Evolutionary conservation across 2,888 invertebrate species (phyloP).

Genomic region (Drosophila maculinotata): DNA sequence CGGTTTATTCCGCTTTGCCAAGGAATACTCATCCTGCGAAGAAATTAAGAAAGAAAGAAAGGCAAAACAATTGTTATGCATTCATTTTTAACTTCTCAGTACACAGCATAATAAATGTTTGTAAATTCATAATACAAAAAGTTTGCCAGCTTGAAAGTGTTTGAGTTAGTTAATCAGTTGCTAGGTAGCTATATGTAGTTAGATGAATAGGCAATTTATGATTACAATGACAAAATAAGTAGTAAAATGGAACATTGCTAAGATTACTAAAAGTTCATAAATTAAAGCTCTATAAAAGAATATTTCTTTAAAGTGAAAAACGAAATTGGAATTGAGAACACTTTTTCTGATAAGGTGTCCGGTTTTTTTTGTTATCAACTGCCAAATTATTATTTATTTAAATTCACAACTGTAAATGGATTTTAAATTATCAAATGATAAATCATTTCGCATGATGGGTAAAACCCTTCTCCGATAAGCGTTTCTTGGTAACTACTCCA

Average conservation of each 20-base stretch:
- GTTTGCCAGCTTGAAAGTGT: slow-evolving; percentile 39
- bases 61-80: slow-evolving; percentile 33
- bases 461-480: slow-evolving; percentile 9
- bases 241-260: background rate
- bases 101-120: slow-evolving; percentile 33
- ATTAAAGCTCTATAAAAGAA: background rate
- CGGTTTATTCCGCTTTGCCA: slow-evolving; percentile 88
- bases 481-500: slow-evolving; percentile 18
- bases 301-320: too few relatives aligned
- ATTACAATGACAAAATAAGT: too few relatives aligned
- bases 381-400: slow-evolving; percentile 4
- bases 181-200: background rate
- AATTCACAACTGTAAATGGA: slow-evolving; percentile 1
- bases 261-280: background rate
- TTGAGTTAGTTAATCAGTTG: slow-evolving; percentile 26
- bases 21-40: slow-evolving; percentile 84
- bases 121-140: slow-evolving; percentile 53
- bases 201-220: slow-evolving; percentile 5
- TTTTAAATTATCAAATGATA: slow-evolving; percentile 19
- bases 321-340: background rate
- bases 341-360: background rate
- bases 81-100: slow-evolving; percentile 37
- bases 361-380: background rate
- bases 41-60: slow-evolving; percentile 2
- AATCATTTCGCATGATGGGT: slow-evolving; percentile 11